Evolutionary conservation across 1,140 invertebrate species (phyloP).

Genomic region (Oreohelix idahoensis): DNA sequence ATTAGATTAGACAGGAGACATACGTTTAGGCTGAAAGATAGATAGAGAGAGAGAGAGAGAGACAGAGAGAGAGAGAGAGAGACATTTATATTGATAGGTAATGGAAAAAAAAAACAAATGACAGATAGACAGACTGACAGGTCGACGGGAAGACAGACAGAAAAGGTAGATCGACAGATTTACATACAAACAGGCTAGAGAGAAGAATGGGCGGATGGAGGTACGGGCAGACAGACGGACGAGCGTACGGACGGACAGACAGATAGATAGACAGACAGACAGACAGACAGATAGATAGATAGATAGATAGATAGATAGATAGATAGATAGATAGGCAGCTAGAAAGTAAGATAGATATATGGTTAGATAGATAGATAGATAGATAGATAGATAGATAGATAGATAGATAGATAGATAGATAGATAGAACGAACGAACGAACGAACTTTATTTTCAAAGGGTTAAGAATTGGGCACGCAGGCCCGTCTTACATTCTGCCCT

Average conservation of each 20-base stretch:
- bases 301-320: neutral
- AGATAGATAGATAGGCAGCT: too few species aligned
- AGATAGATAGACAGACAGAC: too few species aligned
- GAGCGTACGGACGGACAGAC: too few species aligned
- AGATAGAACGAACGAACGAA: too few species aligned
- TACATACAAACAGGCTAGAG: conserved; percentile 1
- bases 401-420: too few species aligned
- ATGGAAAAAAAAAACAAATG: neutral
- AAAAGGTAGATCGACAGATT: conserved; percentile 13
- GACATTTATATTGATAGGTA: neutral
- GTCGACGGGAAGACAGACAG: neutral
- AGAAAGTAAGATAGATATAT: neutral
- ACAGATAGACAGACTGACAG: conserved; percentile 19
- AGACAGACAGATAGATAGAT: too few species aligned
- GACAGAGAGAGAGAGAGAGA: conserved; percentile 1
- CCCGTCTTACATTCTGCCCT: too few species aligned
- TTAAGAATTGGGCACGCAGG: too few species aligned
- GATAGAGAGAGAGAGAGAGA: too few species aligned
- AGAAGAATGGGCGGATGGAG: conserved; percentile 20
- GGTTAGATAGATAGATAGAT: neutral
- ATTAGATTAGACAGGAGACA: too few species aligned
- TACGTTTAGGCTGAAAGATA: too few species aligned
- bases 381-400: neutral
- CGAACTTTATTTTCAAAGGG: too few species aligned
- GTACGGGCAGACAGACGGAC: conserved; percentile 21